Evolutionary conservation across 1,140 invertebrate genomes (phyloP), one percentile per base, ranked within the genome.

Genomic region (Hermatobates lingyangjiaoensis): DNA sequence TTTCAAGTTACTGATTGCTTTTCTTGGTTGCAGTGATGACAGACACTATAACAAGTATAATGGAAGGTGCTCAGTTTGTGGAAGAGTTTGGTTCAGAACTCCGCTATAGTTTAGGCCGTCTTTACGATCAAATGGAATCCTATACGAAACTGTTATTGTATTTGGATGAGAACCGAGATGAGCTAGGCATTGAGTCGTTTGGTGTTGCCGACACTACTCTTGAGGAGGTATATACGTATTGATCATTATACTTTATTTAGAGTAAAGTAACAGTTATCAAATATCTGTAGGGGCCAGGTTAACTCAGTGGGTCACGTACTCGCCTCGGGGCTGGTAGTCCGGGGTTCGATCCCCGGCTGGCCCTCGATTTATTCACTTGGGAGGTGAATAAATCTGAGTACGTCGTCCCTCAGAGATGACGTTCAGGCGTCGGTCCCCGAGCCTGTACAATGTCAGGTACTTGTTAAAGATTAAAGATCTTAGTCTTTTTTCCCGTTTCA

Each of bases 41-140:
- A 10, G 25, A 44, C 5, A 27, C 38, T n/a, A 27, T 51, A 25
- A 5, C 25, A 25, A 26, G 25, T 21, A 46, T 40, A 27, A 30
- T 54, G 2, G 25, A 48, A 14, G 40, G 15, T 5, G 44, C 34
- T 27, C 27, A 45, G n/a, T 21, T 38, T 26, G n/a, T 50, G 4
- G 53, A 54, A 46, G 48, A 34, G 34, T 50, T 44, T 44, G 53
- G 53, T 1, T 45, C 53, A 2, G 53, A 54, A 42, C 28, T 54
- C 14, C 50, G 46, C 27, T 54, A 30, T 26, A 50, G 27, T 27
- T 27, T 54, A 18, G 48, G 48, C 0, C 46, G 39, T 46, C 4
- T 54, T 3, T 27, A 20, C 23, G 44, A 34, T 18, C 45, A 45
- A 27, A 30, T 54, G 10, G n/a, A 54, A 18, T 38, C 26, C 15